Evolutionary conservation across 2,888 invertebrate genomes (phyloP).

Genomic region (Napeogenes sylphis): DNA sequence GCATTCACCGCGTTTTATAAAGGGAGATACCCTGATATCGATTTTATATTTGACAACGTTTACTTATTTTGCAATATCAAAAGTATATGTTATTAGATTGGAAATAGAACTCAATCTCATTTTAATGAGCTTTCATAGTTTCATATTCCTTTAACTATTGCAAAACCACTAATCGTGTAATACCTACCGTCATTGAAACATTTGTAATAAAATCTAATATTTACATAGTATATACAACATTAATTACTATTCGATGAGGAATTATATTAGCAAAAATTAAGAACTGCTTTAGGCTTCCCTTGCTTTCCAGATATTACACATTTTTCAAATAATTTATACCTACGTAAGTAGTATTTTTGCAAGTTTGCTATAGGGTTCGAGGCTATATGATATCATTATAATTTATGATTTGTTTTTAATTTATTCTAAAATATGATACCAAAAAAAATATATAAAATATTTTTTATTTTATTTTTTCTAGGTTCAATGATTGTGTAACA

Average conservation of each 20-base stretch:
- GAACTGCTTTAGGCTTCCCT: constrained; percentile 14
- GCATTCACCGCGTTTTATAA: constrained; percentile 36
- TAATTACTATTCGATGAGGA: constrained; percentile 25
- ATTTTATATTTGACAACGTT: constrained; percentile 51
- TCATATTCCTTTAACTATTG: neutral
- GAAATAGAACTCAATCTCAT: neutral
- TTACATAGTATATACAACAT: constrained; percentile 45
- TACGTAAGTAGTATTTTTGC: too few relatives aligned
- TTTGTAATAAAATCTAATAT: constrained; percentile 52
- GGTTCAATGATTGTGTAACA: too few relatives aligned
- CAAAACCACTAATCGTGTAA: constrained; percentile 32
- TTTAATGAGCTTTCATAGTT: too few relatives aligned
- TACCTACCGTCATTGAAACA: constrained; percentile 53
- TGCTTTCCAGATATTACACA: neutral
- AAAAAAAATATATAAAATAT: too few relatives aligned
- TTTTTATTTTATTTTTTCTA: too few relatives aligned
- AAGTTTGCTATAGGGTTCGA: too few relatives aligned
- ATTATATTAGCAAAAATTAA: constrained; percentile 22
- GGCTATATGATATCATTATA: too few relatives aligned
- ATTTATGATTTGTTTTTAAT: too few relatives aligned
- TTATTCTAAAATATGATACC: too few relatives aligned
- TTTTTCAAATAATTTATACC: too few relatives aligned
- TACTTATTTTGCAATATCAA: constrained; percentile 42
- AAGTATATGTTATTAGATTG: neutral
- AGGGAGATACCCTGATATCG: constrained; percentile 75